Evolutionary conservation across 2,888 invertebrate genomes (phyloP), one percentile per base, ranked within the genome.

Genomic region (Amiota mariae): DNA sequence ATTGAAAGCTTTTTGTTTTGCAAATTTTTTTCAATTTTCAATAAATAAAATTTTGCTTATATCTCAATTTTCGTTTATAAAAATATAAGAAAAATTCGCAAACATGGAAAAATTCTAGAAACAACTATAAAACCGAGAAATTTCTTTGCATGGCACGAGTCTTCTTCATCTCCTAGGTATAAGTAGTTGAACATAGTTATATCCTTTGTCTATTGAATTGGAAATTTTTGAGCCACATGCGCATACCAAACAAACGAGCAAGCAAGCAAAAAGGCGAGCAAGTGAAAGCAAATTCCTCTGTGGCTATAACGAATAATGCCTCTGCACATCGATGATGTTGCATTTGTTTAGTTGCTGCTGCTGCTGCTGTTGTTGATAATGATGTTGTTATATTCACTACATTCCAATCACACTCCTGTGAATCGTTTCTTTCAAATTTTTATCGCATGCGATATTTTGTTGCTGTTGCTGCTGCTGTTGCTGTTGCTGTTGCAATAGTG

Each of bases 1-100:
- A 24, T 24, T 24, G n/a, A 63, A 8, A 46, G 20, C 63, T 20
- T 12, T 24, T 63, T 63, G 46, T 46, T 36, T 46, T 63, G 61
- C 75, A 76, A 76, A 77, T 80, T 79, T 77, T 77, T 84, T 81
- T 78, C 79, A 81, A 79, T 82, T 81, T 85, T 84, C 80, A 80
- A 84, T 81, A 84, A 84, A 84, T 82, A 84, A 80, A 74, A 79
- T 77, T 49, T 59, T 57, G 57, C 15, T n/a, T 18, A 57, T 57
- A 57, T 54, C 15, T 24, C 46, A 71, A 56, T 48, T 47, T 46
- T 36, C 59, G 47, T 36, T 24, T 18, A 70, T 18, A 8, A 59
- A 47, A 64, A 46, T 57, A 66, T 57, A 20, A 56, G 57, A 11
- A 49, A 49, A n/a, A 46, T 13, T 18, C 11, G 36, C 49, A 48